Base-by-base conservation (phyloP, 2,113 vertebrate genomes). In the Rhea pennata region DNA sequence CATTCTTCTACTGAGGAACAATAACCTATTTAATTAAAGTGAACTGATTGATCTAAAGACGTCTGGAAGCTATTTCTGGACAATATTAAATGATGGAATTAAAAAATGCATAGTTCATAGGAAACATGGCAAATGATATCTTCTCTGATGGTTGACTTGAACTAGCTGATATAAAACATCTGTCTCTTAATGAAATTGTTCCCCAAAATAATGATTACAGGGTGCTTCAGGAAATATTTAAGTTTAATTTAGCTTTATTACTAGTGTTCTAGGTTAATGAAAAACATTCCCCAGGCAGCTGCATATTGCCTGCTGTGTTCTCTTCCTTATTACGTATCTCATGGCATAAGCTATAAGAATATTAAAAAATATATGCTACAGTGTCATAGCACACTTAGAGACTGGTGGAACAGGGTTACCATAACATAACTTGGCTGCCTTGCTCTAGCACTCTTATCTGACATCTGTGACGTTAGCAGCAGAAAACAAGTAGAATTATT, bases 171-270 rank as follows among this genome's bases (percentile, higher is more conserved):
- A 76, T 39, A 71, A 91, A 92, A 82, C 5, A 90, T 94, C 89
- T 75, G 2, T 74, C 54, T 82, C 84, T 62, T 89, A 92, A 93
- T 89, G 74, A 92, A 90, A 40, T 74, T 80, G 36, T 69, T 24
- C 61, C 84, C 67, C 59, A 64, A 90, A 95, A 93, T 82, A 95
- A 95, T 91, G 78, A 95, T 90, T 85, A 78, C 65, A 94, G 82
- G 91, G 75, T 29, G 48, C 71, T 96, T 95, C 87, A 88, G 94
- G 91, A 95, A 96, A 91, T 90, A 87, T 77, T 95, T 90, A 95
- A 74, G 61, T 90, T 75, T 85, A 92, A 96, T 96, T 91, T 90
- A 84, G 77, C 51, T 85, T 95, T 95, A 94, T 91, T 95, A 79
- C 67, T 56, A 56, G 39, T 78, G 31, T 88, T 92, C 59, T 80